Percentiles rank a stretch among this genome's conserved stretches.
phyloP scores from a whole-genome alignment of 2,888 invertebrate genomes.

The Molanna angustata region DNA sequence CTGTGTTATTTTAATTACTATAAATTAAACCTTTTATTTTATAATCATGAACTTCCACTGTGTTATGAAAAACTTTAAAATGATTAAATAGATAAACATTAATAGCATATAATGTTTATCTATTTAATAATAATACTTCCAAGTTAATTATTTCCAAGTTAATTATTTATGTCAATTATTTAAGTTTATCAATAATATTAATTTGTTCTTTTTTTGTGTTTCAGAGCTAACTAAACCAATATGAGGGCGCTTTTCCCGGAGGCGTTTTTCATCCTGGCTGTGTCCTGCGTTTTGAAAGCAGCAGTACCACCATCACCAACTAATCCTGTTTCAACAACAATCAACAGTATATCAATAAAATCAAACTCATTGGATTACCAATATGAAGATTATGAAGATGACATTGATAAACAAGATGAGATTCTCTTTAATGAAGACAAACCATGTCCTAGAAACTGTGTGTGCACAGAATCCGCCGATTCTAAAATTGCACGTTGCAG shows the following conservation, averaged over 20 bases:
- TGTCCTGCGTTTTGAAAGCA: conserved; percentile 27
- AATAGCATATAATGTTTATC: too few relatives aligned
- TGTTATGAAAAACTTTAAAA: too few relatives aligned
- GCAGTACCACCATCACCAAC: neutral
- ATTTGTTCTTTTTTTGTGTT: conserved; percentile 38
- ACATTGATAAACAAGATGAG: conserved; percentile 49
- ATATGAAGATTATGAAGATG: conserved; percentile 48
- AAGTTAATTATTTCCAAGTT: too few relatives aligned
- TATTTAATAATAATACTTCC: too few relatives aligned
- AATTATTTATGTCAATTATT: neutral
- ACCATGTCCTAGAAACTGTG: conserved; percentile 63
- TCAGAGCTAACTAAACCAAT: conserved; percentile 46
- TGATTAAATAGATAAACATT: too few relatives aligned
- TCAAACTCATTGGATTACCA: conserved; percentile 36
- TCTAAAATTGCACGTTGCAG: conserved; percentile 65
- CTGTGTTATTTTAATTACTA: too few relatives aligned
- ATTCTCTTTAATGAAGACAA: conserved; percentile 50
- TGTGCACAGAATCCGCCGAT: conserved; percentile 59
- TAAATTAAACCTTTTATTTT: too few relatives aligned
- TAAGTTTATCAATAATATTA: neutral
- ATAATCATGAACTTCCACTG: too few relatives aligned
- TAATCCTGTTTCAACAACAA: neutral
- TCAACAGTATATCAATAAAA: neutral
- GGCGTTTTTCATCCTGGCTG: conserved; percentile 51
- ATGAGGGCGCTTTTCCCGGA: conserved; percentile 54